phyloP scores from a whole-genome alignment of 2,888 invertebrate species.

The Theretra japonica region DNA sequence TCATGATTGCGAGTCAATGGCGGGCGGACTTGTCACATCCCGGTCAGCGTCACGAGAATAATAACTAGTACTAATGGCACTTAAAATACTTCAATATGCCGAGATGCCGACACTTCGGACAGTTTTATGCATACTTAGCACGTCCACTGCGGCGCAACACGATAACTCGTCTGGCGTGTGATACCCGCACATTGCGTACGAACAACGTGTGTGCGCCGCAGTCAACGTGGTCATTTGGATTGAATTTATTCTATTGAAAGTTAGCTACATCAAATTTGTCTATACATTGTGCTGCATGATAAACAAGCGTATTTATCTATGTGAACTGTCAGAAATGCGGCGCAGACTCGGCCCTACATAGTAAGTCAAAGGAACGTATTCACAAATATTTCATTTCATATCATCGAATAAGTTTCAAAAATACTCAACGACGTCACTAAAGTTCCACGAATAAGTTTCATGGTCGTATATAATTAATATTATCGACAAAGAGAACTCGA shows the following conservation, averaged over 20 bases:
- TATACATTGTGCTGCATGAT: not conserved
- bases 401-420: not conserved
- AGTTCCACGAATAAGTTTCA: constrained; percentile 5
- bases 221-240: not conserved
- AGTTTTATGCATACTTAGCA: not conserved
- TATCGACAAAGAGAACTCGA: constrained; percentile 10
- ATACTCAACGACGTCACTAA: not conserved
- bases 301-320: not conserved
- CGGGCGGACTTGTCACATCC: constrained; percentile 43
- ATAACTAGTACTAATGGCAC: constrained; percentile 67
- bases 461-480: constrained; percentile 7
- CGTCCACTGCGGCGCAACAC: too few species aligned
- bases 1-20: constrained; percentile 1
- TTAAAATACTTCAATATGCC: constrained; percentile 43
- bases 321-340: constrained; percentile 19
- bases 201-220: too few species aligned
- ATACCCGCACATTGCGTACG: too few species aligned
- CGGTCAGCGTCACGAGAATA: constrained; percentile 48
- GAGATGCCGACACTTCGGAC: constrained; percentile 5
- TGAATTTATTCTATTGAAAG: not conserved
- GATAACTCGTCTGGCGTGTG: too few species aligned
- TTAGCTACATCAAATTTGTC: not conserved
- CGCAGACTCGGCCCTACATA: constrained; percentile 1
- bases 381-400: constrained; percentile 8
- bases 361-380: constrained; percentile 20